phyloP scores from a whole-genome alignment of 1,140 invertebrate genomes.

The silkworm (Bombyx mori) region DNA sequence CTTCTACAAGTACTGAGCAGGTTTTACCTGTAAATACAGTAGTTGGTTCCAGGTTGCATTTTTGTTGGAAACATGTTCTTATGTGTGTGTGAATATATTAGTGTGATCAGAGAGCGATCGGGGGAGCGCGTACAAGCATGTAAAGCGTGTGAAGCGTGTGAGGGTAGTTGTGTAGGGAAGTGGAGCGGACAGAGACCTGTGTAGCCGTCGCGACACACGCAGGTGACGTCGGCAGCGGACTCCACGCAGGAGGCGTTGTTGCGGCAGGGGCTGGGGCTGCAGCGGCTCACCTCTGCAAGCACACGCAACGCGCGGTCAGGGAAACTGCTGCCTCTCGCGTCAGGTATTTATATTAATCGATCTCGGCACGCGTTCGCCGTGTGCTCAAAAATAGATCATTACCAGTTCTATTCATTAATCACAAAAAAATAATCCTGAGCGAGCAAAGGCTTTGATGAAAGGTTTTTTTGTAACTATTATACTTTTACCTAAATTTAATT shows the following conservation, averaged over 20 bases:
- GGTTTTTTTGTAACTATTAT: too few species aligned
- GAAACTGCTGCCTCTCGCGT: too few species aligned
- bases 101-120: background rate
- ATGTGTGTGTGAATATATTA: background rate
- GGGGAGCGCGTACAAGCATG: background rate
- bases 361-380: too few species aligned
- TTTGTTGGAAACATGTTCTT: too few species aligned
- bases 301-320: background rate
- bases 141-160: background rate
- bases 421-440: too few species aligned
- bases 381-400: too few species aligned
- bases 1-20: constrained; percentile 29
- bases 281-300: constrained; percentile 82
- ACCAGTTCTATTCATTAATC: too few species aligned
- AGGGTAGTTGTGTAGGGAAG: too few species aligned
- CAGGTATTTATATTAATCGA: too few species aligned
- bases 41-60: too few species aligned
- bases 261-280: constrained; percentile 84
- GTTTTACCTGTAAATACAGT: constrained; percentile 33
- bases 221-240: constrained; percentile 82
- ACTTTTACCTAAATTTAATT: too few species aligned
- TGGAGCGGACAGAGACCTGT: constrained; percentile 70
- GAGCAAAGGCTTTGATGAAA: too few species aligned
- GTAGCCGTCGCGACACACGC: constrained; percentile 84
- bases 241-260: constrained; percentile 88